Conservation (phyloP, 35 echinoderm and acorn worm genomes). For the Lytechinus pictus region DNA sequence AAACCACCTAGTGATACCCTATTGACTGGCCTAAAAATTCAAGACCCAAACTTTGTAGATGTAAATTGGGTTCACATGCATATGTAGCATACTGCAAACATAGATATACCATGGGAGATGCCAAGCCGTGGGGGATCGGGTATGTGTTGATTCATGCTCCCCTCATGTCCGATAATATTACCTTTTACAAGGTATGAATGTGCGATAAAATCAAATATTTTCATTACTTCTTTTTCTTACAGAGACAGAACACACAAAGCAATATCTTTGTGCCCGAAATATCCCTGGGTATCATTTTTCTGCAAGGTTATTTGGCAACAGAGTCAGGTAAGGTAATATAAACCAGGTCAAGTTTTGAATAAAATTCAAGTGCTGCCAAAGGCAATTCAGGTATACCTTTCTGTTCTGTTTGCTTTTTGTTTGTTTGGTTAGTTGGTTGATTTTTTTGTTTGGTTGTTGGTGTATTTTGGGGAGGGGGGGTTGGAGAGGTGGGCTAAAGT, state of each 20-base stretch:
- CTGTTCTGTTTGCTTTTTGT: not conserved
- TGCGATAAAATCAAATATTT: not conserved
- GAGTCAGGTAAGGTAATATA: not conserved
- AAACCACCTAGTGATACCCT: too few relatives aligned
- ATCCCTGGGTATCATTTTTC: not conserved
- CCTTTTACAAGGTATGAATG: not conserved
- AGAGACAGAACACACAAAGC: not conserved
- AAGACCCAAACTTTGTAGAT: not conserved
- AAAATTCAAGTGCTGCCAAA: not conserved
- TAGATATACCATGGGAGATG: not conserved
- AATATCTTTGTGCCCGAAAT: constrained; percentile 1
- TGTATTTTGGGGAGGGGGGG: not conserved
- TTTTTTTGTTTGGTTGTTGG: not conserved
- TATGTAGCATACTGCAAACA: not conserved
- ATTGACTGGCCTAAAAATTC: too few relatives aligned
- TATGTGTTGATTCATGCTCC: not conserved
- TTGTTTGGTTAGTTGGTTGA: too few relatives aligned
- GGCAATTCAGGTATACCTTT: not conserved
- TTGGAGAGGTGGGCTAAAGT: too few relatives aligned
- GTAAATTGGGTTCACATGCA: not conserved
- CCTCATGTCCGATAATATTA: not conserved
- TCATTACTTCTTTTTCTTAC: not conserved
- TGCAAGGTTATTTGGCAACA: not conserved
- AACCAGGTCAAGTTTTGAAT: not conserved
- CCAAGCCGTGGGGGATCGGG: not conserved